Evolutionary conservation across 64 coral and sea anemone species (phyloP).

Genomic region (Catalaphyllia jardinei): DNA sequence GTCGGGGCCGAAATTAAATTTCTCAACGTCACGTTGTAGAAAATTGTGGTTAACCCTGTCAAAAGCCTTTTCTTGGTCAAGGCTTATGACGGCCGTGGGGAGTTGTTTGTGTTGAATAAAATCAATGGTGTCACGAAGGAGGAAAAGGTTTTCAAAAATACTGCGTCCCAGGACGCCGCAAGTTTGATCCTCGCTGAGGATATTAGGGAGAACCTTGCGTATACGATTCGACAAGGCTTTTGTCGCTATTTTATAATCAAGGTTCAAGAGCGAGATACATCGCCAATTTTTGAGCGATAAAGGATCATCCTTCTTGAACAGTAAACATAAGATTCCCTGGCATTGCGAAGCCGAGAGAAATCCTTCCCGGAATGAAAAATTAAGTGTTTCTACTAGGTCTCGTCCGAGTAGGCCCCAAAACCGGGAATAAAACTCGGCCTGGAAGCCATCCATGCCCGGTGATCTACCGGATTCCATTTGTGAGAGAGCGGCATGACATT

Average conservation of each 20-base stretch:
- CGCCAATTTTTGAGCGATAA: background rate
- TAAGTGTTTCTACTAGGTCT: background rate
- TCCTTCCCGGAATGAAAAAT: background rate
- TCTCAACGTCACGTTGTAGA: background rate
- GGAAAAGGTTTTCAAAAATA: background rate
- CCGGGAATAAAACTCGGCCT: background rate
- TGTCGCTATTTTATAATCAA: slow-evolving; percentile 8
- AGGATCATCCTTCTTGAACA: background rate
- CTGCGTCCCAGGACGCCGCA: background rate
- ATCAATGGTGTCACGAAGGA: background rate
- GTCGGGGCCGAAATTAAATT: background rate
- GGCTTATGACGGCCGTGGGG: background rate
- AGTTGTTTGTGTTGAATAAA: background rate
- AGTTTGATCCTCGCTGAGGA: slow-evolving; percentile 16
- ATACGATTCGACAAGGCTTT: background rate
- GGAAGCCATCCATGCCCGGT: background rate
- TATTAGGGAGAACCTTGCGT: background rate
- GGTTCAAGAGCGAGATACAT: background rate
- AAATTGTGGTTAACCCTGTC: slow-evolving; percentile 22
- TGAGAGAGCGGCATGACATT: background rate
- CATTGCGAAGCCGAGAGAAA: background rate
- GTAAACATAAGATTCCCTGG: too few species aligned
- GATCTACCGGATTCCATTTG: background rate
- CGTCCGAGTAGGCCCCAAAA: background rate
- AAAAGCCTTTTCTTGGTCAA: background rate